A percentile compares a stretch with the other conserved stretches of the same genome.
Evolutionary conservation across 1,140 invertebrate genomes (phyloP).

Genomic region (Sitobion miscanthi): DNA sequence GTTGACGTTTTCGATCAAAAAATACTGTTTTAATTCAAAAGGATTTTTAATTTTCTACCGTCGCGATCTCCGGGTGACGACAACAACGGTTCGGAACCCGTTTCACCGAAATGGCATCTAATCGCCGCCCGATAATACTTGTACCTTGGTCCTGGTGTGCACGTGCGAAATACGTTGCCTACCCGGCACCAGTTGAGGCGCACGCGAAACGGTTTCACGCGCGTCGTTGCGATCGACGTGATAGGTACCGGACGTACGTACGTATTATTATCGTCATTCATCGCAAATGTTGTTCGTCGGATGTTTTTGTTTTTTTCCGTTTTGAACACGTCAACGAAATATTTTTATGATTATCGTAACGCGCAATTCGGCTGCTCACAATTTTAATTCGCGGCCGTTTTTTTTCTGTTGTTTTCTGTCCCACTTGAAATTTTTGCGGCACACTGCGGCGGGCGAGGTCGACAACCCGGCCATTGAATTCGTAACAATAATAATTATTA

Average conservation of each 20-base stretch:
- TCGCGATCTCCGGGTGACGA: too few species aligned
- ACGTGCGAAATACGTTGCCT: background rate
- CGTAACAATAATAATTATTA: background rate
- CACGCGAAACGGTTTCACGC: background rate
- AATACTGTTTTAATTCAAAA: background rate
- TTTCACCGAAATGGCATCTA: background rate
- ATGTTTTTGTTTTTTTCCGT: background rate
- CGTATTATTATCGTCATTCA: too few species aligned
- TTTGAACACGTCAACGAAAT: background rate
- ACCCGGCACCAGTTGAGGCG: background rate
- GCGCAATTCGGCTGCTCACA: background rate
- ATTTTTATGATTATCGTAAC: background rate
- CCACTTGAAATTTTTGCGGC: background rate
- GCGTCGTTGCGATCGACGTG: background rate
- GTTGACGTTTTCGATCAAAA: background rate
- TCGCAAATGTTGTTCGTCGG: background rate
- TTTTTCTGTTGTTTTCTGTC: background rate
- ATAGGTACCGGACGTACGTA: too few species aligned
- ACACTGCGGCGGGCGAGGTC: background rate
- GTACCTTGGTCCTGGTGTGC: background rate
- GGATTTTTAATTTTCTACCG: background rate
- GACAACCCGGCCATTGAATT: conserved; percentile 24
- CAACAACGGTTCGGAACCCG: too few species aligned
- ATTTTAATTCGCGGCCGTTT: background rate
- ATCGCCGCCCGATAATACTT: too few species aligned